Percentiles rank a stretch among this genome's conserved stretches.
Evolutionary conservation across 2,797 vertebrate species (phyloP).

Genomic region (Scolopax bukidnonensis): DNA sequence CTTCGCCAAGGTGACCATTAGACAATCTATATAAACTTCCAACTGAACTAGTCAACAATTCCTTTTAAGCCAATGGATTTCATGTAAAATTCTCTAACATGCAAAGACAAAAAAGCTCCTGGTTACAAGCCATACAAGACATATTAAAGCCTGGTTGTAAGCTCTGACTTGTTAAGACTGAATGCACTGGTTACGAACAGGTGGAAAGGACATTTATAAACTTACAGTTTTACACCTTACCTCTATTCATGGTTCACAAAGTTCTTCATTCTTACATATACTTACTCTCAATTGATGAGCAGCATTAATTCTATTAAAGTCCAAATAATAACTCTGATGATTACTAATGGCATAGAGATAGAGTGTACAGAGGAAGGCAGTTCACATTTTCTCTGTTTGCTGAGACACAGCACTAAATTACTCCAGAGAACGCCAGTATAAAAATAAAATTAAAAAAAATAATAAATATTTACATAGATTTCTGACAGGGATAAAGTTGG

Average conservation of each 20-base stretch:
- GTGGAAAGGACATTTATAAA: not conserved
- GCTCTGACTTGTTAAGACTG: not conserved
- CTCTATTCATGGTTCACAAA: not conserved
- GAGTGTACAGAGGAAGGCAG: not conserved
- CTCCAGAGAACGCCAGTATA: not conserved
- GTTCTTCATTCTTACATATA: not conserved
- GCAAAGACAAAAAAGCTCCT: not conserved
- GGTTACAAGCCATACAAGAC: not conserved
- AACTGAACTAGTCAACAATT: not conserved
- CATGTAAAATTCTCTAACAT: not conserved
- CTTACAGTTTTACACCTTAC: not conserved
- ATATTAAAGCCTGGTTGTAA: not conserved
- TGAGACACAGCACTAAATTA: not conserved
- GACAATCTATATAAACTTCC: not conserved
- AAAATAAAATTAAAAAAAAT: not conserved
- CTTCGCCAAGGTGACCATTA: not conserved
- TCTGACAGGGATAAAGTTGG: not conserved
- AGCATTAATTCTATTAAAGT: not conserved
- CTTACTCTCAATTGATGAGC: not conserved
- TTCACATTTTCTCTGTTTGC: not conserved
- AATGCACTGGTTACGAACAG: not conserved
- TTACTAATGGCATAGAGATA: accelerated
- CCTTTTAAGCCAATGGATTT: not conserved
- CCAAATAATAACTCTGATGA: not conserved
- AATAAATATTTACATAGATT: not conserved